A percentile compares a stretch with the other conserved stretches of the same genome.
Conservation (phyloP, 2,888 invertebrate genomes). For the Cheilosia scutellata region DNA sequence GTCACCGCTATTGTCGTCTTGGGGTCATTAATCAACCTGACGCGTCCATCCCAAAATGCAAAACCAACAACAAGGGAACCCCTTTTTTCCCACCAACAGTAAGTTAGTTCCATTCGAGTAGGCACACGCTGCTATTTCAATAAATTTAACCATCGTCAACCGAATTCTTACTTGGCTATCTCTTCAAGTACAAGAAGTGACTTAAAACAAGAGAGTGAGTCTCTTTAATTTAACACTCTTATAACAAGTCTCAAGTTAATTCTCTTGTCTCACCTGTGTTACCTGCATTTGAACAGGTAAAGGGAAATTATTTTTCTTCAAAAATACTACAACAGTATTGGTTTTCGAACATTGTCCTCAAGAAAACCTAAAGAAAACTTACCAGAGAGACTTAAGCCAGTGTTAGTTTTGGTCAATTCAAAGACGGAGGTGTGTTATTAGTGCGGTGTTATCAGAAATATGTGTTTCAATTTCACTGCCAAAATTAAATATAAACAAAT, state of each 20-base stretch:
- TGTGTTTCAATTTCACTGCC: neutral
- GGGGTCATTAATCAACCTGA: conserved; percentile 68
- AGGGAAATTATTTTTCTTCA: conserved; percentile 44
- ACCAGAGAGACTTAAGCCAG: conserved; percentile 67
- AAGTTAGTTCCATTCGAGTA: conserved; percentile 66
- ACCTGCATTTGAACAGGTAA: conserved; percentile 59
- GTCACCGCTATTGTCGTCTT: conserved; percentile 26
- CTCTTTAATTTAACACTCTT: neutral
- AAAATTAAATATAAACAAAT: conserved; percentile 24
- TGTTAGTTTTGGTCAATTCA: conserved; percentile 67
- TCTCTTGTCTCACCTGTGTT: conserved; percentile 55
- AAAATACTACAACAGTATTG: neutral
- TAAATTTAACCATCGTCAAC: conserved; percentile 18
- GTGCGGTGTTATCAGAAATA: conserved; percentile 54
- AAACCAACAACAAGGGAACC: conserved; percentile 31
- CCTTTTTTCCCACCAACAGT: conserved; percentile 33
- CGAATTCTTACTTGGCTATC: neutral
- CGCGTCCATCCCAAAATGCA: conserved; percentile 58
- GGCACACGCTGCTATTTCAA: conserved; percentile 60
- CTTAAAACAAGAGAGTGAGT: conserved; percentile 27
- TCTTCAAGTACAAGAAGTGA: conserved; percentile 27
- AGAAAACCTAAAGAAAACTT: conserved; percentile 41
- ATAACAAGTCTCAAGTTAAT: neutral
- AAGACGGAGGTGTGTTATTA: conserved; percentile 64
- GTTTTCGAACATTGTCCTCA: conserved; percentile 65